These are phyloP conservation scores for Leptinotarsa defecta DNA, from an alignment of 1,140 invertebrate genomes.

Conservation along the genomic window DNA sequence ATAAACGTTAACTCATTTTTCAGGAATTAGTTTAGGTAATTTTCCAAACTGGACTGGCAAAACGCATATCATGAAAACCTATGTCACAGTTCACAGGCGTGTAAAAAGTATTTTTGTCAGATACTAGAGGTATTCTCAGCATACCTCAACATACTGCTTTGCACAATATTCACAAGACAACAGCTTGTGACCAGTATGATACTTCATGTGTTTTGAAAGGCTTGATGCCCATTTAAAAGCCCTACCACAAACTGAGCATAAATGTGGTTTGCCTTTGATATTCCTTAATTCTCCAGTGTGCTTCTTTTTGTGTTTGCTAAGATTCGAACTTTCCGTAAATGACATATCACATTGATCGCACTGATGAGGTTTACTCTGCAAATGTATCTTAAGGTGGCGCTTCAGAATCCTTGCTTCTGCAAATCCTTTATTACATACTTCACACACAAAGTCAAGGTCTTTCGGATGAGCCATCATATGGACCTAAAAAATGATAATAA, in stretches of 20 bases:
- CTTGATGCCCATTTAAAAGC: constrained; percentile 58
- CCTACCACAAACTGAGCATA: constrained; percentile 57
- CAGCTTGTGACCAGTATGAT: constrained; percentile 58
- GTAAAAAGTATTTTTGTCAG: too few species aligned
- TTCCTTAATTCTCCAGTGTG: constrained; percentile 60
- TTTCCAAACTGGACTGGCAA: too few species aligned
- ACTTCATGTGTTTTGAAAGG: constrained; percentile 58
- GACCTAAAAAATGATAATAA: constrained; percentile 40
- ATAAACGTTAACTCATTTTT: too few species aligned
- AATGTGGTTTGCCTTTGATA: constrained; percentile 57
- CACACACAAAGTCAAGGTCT: constrained; percentile 55
- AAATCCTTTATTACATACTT: constrained; percentile 59
- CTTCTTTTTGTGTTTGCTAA: constrained; percentile 59
- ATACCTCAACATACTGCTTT: constrained; percentile 58
- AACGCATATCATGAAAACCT: too few species aligned
- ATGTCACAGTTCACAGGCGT: too few species aligned
- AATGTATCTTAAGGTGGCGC: constrained; percentile 58
- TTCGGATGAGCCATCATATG: constrained; percentile 56
- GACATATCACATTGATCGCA: constrained; percentile 60
- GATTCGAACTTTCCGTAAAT: constrained; percentile 60
- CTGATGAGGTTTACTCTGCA: constrained; percentile 56
- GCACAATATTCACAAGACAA: constrained; percentile 54
- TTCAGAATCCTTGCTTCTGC: constrained; percentile 57
- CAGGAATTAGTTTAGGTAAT: too few species aligned
- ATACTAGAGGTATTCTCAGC: too few species aligned